Base-by-base conservation (phyloP, 2,113 vertebrate species). In the Siniperca knerii region DNA sequence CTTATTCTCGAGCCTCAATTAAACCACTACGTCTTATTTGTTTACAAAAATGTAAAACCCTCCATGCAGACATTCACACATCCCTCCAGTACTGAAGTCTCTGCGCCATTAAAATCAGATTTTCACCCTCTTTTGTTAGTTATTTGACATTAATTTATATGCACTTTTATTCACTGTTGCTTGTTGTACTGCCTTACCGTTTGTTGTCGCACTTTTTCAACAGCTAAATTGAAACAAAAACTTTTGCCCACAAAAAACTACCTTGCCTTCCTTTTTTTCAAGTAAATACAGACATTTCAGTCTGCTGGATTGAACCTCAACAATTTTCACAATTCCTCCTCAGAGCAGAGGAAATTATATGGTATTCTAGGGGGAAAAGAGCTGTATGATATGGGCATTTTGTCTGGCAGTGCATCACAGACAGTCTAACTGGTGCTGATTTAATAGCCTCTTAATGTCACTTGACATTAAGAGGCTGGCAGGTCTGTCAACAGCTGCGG, bases 401-500 rank as follows among this genome's bases (percentile, higher is more conserved):
- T 33, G 65, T 69, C 69, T 82, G 81, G 50, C 81, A 77, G 72
- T 64, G 82, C 23, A 81, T 62, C 67, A 78, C 68, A 87, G 72
- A 87, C 72, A 21, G 61, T 44, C 77, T 90, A 88, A 88, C 86
- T 83, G 55, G 64, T 61, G 74, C 77, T 87, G 72, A 86, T 85
- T 82, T 79, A 86, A 89, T 64, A 21, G 76, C 15, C 64, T 23
- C 58, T 60, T 83, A 86, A 92, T 77, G 89, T 90, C 86, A 89
- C 66, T 87, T 81, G 79, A 92, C 29, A 29, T 29, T 29, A 29
- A 29, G 29, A 29, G 29, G 29, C 29, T 29, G 29, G 29, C 29
- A 86, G 89, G 86, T 82, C 81, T 88, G 81, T 73, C 62, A 64
- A 90, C 88, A 89, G 92, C 80, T 84, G 89, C 25, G n/a, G 70